These are phyloP conservation scores for Bathynomus jamesi DNA, from an alignment of 1,140 invertebrate genomes.

Conservation along the genomic window DNA sequence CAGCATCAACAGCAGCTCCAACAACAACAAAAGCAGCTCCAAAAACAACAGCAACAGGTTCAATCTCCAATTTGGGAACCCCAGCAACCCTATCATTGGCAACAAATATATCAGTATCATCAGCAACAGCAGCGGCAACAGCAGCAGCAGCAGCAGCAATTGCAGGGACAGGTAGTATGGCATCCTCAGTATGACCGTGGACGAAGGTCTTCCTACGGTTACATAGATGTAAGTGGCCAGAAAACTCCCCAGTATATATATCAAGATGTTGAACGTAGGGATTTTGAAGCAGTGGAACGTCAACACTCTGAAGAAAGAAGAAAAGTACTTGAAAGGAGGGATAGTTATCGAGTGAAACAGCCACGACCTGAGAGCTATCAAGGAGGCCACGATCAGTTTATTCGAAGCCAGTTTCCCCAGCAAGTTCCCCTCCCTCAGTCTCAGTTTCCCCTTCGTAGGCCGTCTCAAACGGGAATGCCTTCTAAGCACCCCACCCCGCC, in stretches of 20 bases:
- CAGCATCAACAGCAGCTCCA: conserved; percentile 6
- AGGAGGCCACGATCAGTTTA: conserved; percentile 21
- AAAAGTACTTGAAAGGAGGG: background rate
- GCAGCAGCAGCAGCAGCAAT: background rate
- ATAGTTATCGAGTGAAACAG: background rate
- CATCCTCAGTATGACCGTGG: background rate
- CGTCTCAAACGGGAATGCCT: background rate
- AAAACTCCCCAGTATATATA: background rate
- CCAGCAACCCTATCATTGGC: background rate
- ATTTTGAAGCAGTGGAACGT: conserved; percentile 38
- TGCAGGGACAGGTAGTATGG: background rate
- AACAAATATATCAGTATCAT: background rate
- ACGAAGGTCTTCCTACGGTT: background rate
- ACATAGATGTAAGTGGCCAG: background rate
- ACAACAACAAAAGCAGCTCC: background rate
- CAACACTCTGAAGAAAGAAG: conserved; percentile 20
- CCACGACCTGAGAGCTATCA: conserved; percentile 12
- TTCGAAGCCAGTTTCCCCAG: conserved; percentile 11
- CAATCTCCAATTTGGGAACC: background rate
- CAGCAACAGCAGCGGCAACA: background rate
- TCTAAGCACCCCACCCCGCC: background rate
- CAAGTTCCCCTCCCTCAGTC: conserved; percentile 26
- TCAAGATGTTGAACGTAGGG: conserved; percentile 38
- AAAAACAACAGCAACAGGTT: conserved; percentile 4
- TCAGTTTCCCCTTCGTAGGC: conserved; percentile 3